Percentiles rank a stretch among this genome's conserved stretches.
These are phyloP conservation scores for Serranus cabrilla DNA, from an alignment of 2,797 vertebrate genomes.

Conservation along the genomic window DNA sequence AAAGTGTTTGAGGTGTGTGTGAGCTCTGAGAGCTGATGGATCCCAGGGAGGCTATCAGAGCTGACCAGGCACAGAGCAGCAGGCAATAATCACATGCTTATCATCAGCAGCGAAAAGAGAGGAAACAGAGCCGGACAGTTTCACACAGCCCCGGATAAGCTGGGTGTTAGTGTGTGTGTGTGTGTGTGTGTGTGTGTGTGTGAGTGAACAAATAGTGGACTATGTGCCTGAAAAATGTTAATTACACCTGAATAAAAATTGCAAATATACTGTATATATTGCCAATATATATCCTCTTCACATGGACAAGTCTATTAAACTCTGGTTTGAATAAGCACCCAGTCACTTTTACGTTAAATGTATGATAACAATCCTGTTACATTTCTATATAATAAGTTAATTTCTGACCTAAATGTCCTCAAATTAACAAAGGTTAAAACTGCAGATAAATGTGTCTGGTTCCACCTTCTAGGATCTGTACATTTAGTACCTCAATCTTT, in stretches of 20 bases:
- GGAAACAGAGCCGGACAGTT: conserved; percentile 44
- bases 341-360: too few species aligned
- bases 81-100: conserved; percentile 48
- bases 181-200: neutral
- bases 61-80: conserved; percentile 42
- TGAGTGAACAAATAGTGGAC: too few species aligned
- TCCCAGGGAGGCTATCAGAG: conserved; percentile 58
- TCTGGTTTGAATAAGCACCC: too few species aligned
- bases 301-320: too few species aligned
- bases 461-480: too few species aligned
- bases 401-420: too few species aligned
- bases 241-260: neutral
- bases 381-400: too few species aligned
- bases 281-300: neutral
- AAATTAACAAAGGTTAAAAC: too few species aligned
- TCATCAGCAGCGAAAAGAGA: conserved; percentile 35
- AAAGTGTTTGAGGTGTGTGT: conserved; percentile 45
- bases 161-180: conserved; percentile 15
- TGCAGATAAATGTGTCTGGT: too few species aligned
- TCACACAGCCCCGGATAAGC: conserved; percentile 35
- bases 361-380: too few species aligned
- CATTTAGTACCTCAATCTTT: too few species aligned
- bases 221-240: conserved; percentile 10
- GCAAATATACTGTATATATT: neutral
- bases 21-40: conserved; percentile 41